Evolutionary conservation across 2,113 vertebrate species (phyloP).

Genomic region (Mastomys natalensis): DNA sequence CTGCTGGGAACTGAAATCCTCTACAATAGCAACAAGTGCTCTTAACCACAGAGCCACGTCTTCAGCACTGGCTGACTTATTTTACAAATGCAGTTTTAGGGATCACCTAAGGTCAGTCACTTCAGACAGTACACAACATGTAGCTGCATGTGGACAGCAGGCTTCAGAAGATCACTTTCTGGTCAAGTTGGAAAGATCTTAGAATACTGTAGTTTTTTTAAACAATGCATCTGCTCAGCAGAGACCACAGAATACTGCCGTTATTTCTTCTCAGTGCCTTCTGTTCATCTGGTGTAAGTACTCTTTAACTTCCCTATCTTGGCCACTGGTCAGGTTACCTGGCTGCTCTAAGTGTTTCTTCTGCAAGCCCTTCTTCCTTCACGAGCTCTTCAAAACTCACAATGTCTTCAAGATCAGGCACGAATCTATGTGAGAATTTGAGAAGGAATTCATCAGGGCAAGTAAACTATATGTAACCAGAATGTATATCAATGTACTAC

Average conservation of each 20-base stretch:
- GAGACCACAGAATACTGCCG: neutral
- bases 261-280: neutral
- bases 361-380: slow-evolving; percentile 96
- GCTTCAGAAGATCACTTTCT: neutral
- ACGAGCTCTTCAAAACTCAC: slow-evolving; percentile 99
- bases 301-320: slow-evolving; percentile 6
- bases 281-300: slow-evolving; percentile 1
- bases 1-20: neutral
- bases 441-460: slow-evolving; percentile 38
- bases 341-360: slow-evolving; percentile 95
- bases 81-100: neutral
- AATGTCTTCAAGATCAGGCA: slow-evolving; percentile 99
- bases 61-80: neutral
- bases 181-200: slow-evolving; percentile 17
- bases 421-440: slow-evolving; percentile 90
- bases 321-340: slow-evolving; percentile 86
- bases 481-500: neutral
- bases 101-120: neutral
- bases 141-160: neutral
- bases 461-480: neutral
- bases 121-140: neutral
- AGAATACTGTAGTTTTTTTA: neutral
- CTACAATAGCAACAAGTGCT: neutral
- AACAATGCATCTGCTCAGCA: neutral
- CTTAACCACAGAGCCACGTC: too few species aligned